phyloP scores from a whole-genome alignment of 2,113 vertebrate genomes.

The Pseudonaja textilis region DNA sequence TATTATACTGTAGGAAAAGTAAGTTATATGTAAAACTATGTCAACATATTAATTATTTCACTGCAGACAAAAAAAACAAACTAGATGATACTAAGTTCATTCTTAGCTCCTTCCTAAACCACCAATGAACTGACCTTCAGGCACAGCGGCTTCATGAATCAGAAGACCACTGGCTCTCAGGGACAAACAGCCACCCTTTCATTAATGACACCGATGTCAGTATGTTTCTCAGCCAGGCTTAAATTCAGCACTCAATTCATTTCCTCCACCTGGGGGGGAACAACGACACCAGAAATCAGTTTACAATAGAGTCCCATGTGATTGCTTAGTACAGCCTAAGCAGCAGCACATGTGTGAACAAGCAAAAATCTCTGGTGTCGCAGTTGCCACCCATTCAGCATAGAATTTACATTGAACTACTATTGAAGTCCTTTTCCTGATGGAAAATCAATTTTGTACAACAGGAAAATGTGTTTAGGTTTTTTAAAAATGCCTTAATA shows the following conservation, averaged over 20 bases:
- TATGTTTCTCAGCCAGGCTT: conserved; percentile 98
- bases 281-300: conserved; percentile 96
- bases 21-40: conserved; percentile 35
- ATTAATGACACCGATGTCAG: conserved; percentile 78
- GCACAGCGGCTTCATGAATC: conserved; percentile 81
- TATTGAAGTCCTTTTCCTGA: conserved; percentile 40
- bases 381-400: conserved; percentile 53
- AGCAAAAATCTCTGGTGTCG: conserved; percentile 76
- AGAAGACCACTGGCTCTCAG: conserved; percentile 75
- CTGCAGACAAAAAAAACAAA: conserved; percentile 58
- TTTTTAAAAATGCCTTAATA: conserved; percentile 26
- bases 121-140: conserved; percentile 76
- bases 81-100: conserved; percentile 55
- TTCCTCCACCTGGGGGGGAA: conserved; percentile 82
- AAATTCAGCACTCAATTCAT: conserved; percentile 77
- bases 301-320: conserved; percentile 76
- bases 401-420: conserved; percentile 46
- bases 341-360: conserved; percentile 75
- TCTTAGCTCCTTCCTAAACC: conserved; percentile 72
- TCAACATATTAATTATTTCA: conserved; percentile 47
- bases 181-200: conserved; percentile 77
- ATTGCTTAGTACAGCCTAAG: conserved; percentile 86
- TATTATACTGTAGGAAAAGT: conserved; percentile 41
- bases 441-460: conserved; percentile 37
- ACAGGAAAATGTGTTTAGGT: conserved; percentile 35